phyloP scores from a whole-genome alignment of 2,888 invertebrate species.

The Drosophila macrospina region DNA sequence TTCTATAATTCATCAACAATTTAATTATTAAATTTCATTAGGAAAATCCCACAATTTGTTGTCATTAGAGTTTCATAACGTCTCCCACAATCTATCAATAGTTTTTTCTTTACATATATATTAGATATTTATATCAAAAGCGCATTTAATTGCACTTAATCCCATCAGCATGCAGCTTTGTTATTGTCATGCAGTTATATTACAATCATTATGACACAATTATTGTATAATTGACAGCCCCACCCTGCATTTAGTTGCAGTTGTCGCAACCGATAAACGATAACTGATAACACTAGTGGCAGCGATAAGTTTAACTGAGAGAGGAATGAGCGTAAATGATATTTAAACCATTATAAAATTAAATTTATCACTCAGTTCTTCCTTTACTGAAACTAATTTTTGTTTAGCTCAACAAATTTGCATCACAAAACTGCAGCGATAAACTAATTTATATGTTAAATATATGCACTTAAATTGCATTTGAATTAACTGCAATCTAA shows the following conservation, averaged over 20 bases:
- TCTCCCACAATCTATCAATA: conserved; percentile 15
- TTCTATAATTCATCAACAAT: background rate
- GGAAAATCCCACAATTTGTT: conserved; percentile 7
- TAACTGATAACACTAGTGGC: conserved; percentile 15
- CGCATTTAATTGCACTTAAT: conserved; percentile 31
- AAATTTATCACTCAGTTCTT: too few species aligned
- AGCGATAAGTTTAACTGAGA: background rate
- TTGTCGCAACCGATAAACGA: conserved; percentile 18
- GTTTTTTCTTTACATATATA: background rate
- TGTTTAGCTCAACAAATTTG: too few species aligned
- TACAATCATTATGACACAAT: conserved; percentile 24
- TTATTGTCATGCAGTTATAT: conserved; percentile 5
- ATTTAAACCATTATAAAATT: too few species aligned
- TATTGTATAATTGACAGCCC: conserved; percentile 5
- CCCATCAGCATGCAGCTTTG: conserved; percentile 22
- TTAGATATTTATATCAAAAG: conserved; percentile 5
- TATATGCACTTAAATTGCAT: too few species aligned
- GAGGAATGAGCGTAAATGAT: too few species aligned
- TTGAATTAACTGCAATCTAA: too few species aligned
- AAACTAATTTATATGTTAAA: too few species aligned
- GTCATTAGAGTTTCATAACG: conserved; percentile 12
- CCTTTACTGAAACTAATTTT: too few species aligned
- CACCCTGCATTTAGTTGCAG: conserved; percentile 2
- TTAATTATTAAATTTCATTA: conserved; percentile 4
- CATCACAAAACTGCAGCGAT: too few species aligned